Base-by-base conservation (phyloP, 2,797 vertebrate genomes). In the Mus spretus region DNA sequence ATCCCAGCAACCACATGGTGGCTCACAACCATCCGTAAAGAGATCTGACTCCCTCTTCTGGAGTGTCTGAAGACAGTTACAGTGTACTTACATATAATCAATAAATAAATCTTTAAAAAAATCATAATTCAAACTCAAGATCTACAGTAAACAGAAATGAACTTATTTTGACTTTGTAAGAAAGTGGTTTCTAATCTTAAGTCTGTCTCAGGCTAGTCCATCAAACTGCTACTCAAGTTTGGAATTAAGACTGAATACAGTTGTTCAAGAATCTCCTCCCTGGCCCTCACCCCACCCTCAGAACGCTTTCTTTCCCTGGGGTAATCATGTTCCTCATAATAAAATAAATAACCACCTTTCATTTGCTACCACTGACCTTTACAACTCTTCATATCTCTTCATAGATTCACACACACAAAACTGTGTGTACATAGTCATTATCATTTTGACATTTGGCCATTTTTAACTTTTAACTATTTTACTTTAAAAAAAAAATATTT, bases 321-420 rank as follows among this genome's bases (percentile, higher is more conserved):
- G 12, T 31, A 65, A 65, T 31, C 63, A 28, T 10, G 12, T 1
- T 65, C 26, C 28, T 65, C 26, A 28, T 65, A 65, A 65, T 65
- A 65, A 40, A 40, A 40, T 40, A 65, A 65, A 28, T 63, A 63
- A 63, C 61, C 61, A 63, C 61, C 11, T 65, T 65, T 65, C 26
- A 65, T 65, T 65, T 65, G 5, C 63, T 65, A 12, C 34, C 20
- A 13, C 44, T 13, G 2, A 1, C 4, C 37, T 11, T 34, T 77
- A 78, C 82, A 12, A 37, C 24, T n/a, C 84, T 22, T 80, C 80
- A 40, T 22, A 80, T 63, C 70, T 59, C 34, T 57, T 85, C 24
- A 78, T 37, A 72, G 22, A 88, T 92, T 92, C 34, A 89, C 86
- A 74, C 86, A 74, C n/a, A 89, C 89, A 8, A 26, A 87, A 75